Base-by-base conservation (phyloP, 2,113 vertebrate species). In the Entelurus aequoreus region DNA sequence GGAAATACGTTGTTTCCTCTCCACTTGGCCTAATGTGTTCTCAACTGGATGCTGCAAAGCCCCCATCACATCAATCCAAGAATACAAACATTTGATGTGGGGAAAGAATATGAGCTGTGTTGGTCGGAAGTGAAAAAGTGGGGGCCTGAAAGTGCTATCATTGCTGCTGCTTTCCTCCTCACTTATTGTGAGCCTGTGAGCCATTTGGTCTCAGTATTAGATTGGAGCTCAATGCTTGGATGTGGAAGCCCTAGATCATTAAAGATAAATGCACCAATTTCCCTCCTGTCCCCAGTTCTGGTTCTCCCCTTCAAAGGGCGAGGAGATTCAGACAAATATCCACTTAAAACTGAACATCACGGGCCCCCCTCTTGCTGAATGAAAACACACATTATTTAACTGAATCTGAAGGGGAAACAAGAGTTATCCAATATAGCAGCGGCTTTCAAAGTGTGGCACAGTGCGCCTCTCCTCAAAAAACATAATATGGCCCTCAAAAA, bases 191-290 rank as follows among this genome's bases (percentile, higher is more conserved):
- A 61, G 48, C 61, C 63, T 71, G 15, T 56, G 58, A 62, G 58
- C 72, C 61, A 50, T 46, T 60, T 1, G 40, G 42, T 48, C 66
- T 64, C 70, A 78, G 87, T 82, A 84, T 84, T 74, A 78, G 78
- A 82, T 74, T 78, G 66, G 36, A 74, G 77, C 60, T 54, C 44
- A 37, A 66, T 77, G 59, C 74, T 82, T 72, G 60, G 36, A 75
- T 64, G 64, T 67, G 79, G 73, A 78, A 79, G 72, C 79, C 83
- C 79, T 69, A 62, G 63, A 80, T 82, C 82, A 86, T 89, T 89
- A 89, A 83, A 83, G 80, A 87, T 85, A 78, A 87, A 88, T 85
- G 81, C 65, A 68, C 66, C 82, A 63, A 74, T 80, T 71, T 75
- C 48, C 61, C 60, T 57, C 60, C 62, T 47, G 60, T 35, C 40